A percentile compares a stretch with the other conserved stretches of the same genome.
These are phyloP conservation scores for Phyto melanocephala DNA, from an alignment of 2,888 invertebrate species.

Conservation along the genomic window DNA sequence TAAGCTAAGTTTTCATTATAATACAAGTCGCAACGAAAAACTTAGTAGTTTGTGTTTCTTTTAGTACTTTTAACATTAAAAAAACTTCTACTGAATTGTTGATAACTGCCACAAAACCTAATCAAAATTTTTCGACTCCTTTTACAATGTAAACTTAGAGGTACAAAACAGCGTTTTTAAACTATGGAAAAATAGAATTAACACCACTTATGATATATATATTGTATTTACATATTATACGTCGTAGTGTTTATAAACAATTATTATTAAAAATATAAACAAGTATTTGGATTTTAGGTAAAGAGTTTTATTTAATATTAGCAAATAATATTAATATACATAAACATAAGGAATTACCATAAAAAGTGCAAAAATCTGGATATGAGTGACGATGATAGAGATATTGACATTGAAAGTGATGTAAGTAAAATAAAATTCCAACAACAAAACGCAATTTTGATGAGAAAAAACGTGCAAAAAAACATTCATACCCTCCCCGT, in stretches of 20 bases:
- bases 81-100: no score
- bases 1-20: no score
- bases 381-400: constrained; percentile 97
- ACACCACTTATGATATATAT: no score
- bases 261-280: background rate
- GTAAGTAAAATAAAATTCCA: constrained; percentile 81
- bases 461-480: background rate
- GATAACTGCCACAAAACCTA: no score
- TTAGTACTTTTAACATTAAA: no score
- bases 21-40: no score
- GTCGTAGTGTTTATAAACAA: background rate
- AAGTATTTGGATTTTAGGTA: background rate
- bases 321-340: background rate
- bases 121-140: no score
- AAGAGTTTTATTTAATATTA: background rate
- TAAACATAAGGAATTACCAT: background rate
- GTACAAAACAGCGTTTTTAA: no score
- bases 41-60: no score
- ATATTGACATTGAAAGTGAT: constrained; percentile 97
- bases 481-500: no score
- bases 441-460: background rate
- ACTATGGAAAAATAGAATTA: no score
- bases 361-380: background rate
- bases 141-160: no score
- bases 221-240: background rate